Base-by-base conservation (phyloP, 2,888 invertebrate genomes). In the Lepetodrilus schrolli region DNA sequence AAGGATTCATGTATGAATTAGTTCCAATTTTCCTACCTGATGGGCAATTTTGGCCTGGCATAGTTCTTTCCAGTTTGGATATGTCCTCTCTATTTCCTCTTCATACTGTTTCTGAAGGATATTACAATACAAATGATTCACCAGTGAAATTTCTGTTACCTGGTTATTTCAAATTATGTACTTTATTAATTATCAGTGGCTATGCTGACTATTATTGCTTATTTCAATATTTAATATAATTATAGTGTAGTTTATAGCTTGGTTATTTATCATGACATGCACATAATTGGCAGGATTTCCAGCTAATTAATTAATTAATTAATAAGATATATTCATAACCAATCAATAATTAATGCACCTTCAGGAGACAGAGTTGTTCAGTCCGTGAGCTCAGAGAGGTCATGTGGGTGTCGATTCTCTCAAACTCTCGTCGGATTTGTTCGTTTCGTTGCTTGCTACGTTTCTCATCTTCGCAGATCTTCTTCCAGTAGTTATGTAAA, bases 401-500 rank as follows among this genome's bases (percentile, higher is more conserved):
- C 78, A 89, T 82, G 66, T 87, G 86, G 5, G 83, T 72, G 72
- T 88, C 87, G 70, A 89, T 86, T 50, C 87, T 76, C 34, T 89
- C 87, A 74, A 89, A 84, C 47, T 89, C 88, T 66, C 81, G 76
- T 38, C 89, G 58, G 26, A 89, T 77, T 75, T 87, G 84, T 68
- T 85, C 85, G 81, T 90, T 90, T 72, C 89, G 78, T 70, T 83
- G 83, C 72, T 86, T 85, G 66, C 88, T 88, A 58, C 83, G 76
- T 66, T 83, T 83, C 74, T 89, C 88, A 76, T 90, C 88, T 50
- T 88, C 87, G 83, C 89, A 89, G 17, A 90, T 80, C 75, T 87
- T 87, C 76, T 84, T 87, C 89, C 89, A 90, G 78, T 90, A 88
- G 37, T 79, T 84, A 70, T 89, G 86, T 26, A 90, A 76, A 30